Base-by-base conservation (phyloP, 2,797 vertebrate species). In the Enteromius thamalakanensis region DNA sequence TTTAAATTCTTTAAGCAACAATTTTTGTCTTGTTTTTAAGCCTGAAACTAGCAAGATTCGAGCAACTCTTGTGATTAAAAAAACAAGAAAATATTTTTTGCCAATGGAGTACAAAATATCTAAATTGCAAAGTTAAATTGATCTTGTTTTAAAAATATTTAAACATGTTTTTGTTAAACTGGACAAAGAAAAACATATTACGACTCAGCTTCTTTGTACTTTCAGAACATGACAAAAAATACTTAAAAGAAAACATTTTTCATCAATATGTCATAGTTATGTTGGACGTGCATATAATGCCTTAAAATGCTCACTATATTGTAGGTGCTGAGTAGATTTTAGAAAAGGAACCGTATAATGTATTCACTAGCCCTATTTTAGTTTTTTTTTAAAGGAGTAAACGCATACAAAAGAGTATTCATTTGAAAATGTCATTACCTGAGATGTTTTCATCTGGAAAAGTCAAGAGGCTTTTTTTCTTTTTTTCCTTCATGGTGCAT, bases 351-450 rank as follows among this genome's bases (percentile, higher is more conserved):
- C 47, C 21, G 45, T 37, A 12, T 15, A 15, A 26, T 76, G 34
- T 26, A 75, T 58, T 76, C n/a, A 60, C 14, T n/a, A 34, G 40
- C 8, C 40, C 40, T 42, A 14, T 47, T 47, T 15, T 49, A 2
- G 2, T 34, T 34, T 32, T 8, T 40, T 40, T 40, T 40, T 37
- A 19, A 37, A 32, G 7, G 37, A 76, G 23, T 29, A 47, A 62
- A 62, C 19, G 8, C 58, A 21, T 19, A 4, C 23, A 65, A 10
- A 78, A 32, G 9, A 12, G 4, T 65, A 55, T 76, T 76, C 0
- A 53, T 29, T 7, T 76, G 47, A 32, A 62, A 67, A 82, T 68
- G 21, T 75, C 58, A 65, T 75, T 76, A 76, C n/a, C 47, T 75
- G 45, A 65, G 42, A 40, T 42, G 80, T 75, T 62, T 51, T 29